Conservation (phyloP, 2,113 vertebrate species). For the Jacana jacana region DNA sequence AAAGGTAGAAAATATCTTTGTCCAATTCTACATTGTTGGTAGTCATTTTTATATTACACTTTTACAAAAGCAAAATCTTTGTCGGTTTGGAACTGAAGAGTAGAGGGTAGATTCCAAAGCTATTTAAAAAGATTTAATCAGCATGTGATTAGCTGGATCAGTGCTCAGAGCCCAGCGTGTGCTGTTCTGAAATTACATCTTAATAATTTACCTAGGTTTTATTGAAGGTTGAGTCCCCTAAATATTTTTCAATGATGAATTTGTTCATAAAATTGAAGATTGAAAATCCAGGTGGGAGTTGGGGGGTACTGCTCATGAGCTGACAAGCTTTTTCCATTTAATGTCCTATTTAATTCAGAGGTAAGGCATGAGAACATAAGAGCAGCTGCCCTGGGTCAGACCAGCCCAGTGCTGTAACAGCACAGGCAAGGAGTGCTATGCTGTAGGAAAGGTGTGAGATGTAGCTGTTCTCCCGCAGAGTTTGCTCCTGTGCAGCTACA, state of each 20-base stretch:
- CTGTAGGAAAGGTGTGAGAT: not conserved
- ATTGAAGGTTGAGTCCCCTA: not conserved
- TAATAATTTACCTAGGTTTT: not conserved
- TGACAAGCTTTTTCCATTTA: not conserved
- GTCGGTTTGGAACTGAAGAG: not conserved
- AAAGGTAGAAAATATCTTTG: not conserved
- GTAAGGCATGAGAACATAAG: not conserved
- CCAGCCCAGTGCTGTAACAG: not conserved
- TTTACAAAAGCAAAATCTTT: not conserved
- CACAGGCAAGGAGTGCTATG: no score
- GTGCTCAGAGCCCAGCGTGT: not conserved
- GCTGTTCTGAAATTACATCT: not conserved
- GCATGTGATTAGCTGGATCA: not conserved
- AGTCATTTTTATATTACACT: not conserved
- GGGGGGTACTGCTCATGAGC: not conserved
- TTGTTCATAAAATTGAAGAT: not conserved
- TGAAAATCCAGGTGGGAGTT: not conserved
- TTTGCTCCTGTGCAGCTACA: not conserved
- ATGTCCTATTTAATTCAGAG: not conserved
- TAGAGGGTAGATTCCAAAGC: conserved; percentile 2
- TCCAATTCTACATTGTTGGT: not conserved
- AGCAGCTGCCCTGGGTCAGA: not conserved
- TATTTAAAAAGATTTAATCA: not conserved
- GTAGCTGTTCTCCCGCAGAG: not conserved
- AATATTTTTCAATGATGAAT: not conserved